phyloP scores from a whole-genome alignment of 2,113 vertebrate species.

The Phrynocephalus versicolor region DNA sequence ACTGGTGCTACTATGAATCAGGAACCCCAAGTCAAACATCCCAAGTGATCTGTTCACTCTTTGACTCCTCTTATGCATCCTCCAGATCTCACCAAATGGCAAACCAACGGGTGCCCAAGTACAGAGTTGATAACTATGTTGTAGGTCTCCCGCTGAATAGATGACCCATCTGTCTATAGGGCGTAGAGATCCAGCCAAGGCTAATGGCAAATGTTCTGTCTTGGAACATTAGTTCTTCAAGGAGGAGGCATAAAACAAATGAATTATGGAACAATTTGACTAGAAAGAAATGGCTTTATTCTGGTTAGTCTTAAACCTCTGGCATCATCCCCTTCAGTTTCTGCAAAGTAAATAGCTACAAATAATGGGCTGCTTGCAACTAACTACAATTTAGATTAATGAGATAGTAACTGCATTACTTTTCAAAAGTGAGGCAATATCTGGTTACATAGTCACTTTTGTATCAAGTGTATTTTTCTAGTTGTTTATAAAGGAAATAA shows the following conservation, averaged over 20 bases:
- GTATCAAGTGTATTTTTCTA: too few relatives aligned
- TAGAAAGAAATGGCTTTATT: background rate
- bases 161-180: background rate
- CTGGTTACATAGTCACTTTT: too few relatives aligned
- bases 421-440: too few relatives aligned
- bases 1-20: background rate
- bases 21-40: background rate
- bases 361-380: too few relatives aligned
- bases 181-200: background rate
- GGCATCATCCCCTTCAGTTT: background rate
- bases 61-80: background rate
- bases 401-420: too few relatives aligned
- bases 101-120: background rate
- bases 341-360: background rate
- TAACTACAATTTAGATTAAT: too few relatives aligned
- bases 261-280: background rate
- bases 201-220: background rate
- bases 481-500: too few relatives aligned
- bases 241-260: background rate
- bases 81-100: background rate
- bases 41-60: background rate
- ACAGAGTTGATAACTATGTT: background rate
- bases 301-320: background rate
- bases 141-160: background rate
- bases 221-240: background rate